Conservation (phyloP, 2,113 vertebrate species). For the Uropsilus gracilis region DNA sequence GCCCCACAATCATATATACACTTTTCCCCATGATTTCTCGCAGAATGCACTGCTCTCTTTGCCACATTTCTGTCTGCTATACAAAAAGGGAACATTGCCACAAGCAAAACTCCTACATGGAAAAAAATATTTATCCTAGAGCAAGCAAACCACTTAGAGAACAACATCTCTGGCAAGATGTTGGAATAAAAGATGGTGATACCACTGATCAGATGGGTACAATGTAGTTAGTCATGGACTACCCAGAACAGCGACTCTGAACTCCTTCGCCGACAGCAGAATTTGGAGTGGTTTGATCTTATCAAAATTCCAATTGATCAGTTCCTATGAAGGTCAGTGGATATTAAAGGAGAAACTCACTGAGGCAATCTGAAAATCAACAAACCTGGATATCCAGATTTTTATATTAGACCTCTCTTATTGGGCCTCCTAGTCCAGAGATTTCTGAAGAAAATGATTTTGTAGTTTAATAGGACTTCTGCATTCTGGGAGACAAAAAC, state of each 20-base stretch:
- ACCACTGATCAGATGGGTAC: background rate
- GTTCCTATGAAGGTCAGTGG: background rate
- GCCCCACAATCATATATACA: no score
- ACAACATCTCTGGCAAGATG: background rate
- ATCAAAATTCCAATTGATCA: conserved; percentile 39
- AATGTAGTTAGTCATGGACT: background rate
- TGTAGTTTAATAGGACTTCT: background rate
- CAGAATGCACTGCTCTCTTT: background rate
- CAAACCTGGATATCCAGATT: background rate
- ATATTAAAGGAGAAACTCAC: background rate
- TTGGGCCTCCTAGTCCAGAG: background rate
- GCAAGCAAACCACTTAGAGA: background rate
- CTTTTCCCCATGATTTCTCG: background rate
- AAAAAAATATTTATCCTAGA: conserved; percentile 11
- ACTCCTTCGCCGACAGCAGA: background rate
- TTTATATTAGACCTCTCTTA: background rate
- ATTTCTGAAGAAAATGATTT: background rate
- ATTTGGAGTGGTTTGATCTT: background rate
- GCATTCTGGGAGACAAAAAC: background rate
- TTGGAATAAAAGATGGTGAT: background rate
- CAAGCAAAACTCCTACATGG: background rate
- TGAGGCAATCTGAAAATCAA: background rate
- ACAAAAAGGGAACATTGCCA: background rate
- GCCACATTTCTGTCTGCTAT: background rate
- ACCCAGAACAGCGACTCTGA: background rate